Evolutionary conservation across 2,888 invertebrate species (phyloP).

Genomic region (Stratiomys singularior): DNA sequence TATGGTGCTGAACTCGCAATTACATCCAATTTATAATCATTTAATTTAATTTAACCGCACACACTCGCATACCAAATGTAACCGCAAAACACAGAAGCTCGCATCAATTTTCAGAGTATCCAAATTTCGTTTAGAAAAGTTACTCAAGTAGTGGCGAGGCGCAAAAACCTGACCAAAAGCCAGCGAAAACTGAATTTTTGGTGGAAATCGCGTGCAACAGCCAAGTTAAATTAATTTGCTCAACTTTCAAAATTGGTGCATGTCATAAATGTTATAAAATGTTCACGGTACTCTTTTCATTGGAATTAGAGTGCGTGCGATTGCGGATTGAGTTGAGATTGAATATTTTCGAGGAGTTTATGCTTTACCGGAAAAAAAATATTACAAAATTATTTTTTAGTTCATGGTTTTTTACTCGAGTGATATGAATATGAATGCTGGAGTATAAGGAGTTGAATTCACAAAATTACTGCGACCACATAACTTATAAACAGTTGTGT

Average conservation of each 20-base stretch:
- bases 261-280: not conserved
- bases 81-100: conserved; percentile 30
- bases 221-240: not conserved
- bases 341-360: too few species aligned
- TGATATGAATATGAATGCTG: too few species aligned
- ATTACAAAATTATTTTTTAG: too few species aligned
- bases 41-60: conserved; percentile 34
- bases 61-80: conserved; percentile 3
- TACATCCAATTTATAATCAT: conserved; percentile 34
- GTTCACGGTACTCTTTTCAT: not conserved
- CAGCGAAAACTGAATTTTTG: not conserved
- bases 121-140: conserved; percentile 14
- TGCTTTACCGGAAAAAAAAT: too few species aligned
- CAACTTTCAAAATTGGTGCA: not conserved
- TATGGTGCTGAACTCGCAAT: conserved; percentile 24
- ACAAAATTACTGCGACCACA: too few species aligned
- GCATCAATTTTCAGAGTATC: conserved; percentile 12
- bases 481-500: too few species aligned
- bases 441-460: too few species aligned
- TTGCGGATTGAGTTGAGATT: too few species aligned
- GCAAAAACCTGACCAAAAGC: not conserved
- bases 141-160: not conserved
- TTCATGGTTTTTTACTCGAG: too few species aligned
- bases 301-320: not conserved
- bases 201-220: not conserved